Evolutionary conservation across 2,888 invertebrate species (phyloP).

Genomic region (Ypsolopha sequella): DNA sequence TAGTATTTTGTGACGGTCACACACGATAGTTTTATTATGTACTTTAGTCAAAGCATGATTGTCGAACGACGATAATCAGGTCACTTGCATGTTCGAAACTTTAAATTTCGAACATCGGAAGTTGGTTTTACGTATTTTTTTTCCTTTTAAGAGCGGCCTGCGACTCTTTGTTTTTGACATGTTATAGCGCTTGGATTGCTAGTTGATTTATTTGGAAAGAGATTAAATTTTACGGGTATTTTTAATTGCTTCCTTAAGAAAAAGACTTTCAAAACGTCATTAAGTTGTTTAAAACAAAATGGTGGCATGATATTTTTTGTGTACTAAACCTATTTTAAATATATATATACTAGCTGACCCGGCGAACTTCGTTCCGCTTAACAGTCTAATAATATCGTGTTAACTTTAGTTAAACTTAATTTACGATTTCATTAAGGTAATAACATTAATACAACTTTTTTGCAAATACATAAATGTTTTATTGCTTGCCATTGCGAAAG

Average conservation of each 20-base stretch:
- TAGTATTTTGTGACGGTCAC: not conserved
- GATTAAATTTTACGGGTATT: slow-evolving; percentile 41
- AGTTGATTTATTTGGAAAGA: slow-evolving; percentile 28
- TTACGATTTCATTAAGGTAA: no score
- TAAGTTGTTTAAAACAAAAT: slow-evolving; percentile 12
- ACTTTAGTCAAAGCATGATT: not conserved
- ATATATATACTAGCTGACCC: no score
- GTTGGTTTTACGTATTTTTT: slow-evolving; percentile 15
- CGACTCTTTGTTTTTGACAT: slow-evolving; percentile 21
- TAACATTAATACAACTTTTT: no score
- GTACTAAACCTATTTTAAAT: no score
- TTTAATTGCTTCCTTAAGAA: slow-evolving; percentile 49
- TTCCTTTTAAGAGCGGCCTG: slow-evolving; percentile 12
- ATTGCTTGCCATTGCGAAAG: no score
- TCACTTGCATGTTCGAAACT: slow-evolving; percentile 12
- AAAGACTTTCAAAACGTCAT: slow-evolving; percentile 21
- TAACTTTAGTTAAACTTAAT: no score
- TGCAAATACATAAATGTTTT: no score
- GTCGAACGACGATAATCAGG: slow-evolving; percentile 25
- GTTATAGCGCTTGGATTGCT: slow-evolving; percentile 19
- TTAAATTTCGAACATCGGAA: slow-evolving; percentile 11
- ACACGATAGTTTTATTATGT: not conserved
- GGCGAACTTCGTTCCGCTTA: no score
- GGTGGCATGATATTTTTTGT: slow-evolving; percentile 10
- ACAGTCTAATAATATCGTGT: no score